Conservation (phyloP, 2,797 vertebrate species). For the Clarias platycephalus region DNA sequence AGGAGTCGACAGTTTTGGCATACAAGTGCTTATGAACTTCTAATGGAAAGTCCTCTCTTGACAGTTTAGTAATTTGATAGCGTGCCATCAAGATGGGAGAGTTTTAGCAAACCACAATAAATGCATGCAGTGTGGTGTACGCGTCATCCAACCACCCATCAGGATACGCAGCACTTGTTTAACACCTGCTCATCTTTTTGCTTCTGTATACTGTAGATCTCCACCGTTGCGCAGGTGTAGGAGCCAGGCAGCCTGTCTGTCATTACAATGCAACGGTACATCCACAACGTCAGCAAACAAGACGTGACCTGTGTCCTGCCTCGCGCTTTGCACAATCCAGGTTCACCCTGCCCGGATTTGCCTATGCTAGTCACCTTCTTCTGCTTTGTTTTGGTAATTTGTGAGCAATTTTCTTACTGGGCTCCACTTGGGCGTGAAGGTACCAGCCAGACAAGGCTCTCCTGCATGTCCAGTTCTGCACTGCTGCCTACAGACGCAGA, state of each 20-base stretch:
- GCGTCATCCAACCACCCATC: slow-evolving; percentile 38
- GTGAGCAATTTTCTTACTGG: slow-evolving; percentile 56
- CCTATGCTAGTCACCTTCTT: slow-evolving; percentile 44
- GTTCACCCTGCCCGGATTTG: slow-evolving; percentile 44
- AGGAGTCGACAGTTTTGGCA: neutral
- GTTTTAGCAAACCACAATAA: slow-evolving; percentile 41
- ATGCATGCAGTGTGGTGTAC: slow-evolving; percentile 26
- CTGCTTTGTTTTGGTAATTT: slow-evolving; percentile 61
- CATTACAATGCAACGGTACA: slow-evolving; percentile 49
- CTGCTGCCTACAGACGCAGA: slow-evolving; percentile 50
- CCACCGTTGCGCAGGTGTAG: slow-evolving; percentile 16
- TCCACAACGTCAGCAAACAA: slow-evolving; percentile 23
- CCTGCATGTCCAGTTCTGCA: slow-evolving; percentile 53
- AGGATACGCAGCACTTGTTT: slow-evolving; percentile 45
- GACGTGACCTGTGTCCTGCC: slow-evolving; percentile 33
- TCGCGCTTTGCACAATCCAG: slow-evolving; percentile 34
- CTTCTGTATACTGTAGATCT: slow-evolving; percentile 21
- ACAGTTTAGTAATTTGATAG: slow-evolving; percentile 33
- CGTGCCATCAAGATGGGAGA: neutral
- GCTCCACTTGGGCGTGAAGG: slow-evolving; percentile 53
- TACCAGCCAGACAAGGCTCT: slow-evolving; percentile 47
- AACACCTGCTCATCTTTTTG: slow-evolving; percentile 42
- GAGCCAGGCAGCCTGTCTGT: slow-evolving; percentile 22
- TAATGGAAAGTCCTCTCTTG: slow-evolving; percentile 8
- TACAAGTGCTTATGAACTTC: neutral